phyloP scores from a whole-genome alignment of 1,140 invertebrate species.

The Leptopilina clavipes region DNA sequence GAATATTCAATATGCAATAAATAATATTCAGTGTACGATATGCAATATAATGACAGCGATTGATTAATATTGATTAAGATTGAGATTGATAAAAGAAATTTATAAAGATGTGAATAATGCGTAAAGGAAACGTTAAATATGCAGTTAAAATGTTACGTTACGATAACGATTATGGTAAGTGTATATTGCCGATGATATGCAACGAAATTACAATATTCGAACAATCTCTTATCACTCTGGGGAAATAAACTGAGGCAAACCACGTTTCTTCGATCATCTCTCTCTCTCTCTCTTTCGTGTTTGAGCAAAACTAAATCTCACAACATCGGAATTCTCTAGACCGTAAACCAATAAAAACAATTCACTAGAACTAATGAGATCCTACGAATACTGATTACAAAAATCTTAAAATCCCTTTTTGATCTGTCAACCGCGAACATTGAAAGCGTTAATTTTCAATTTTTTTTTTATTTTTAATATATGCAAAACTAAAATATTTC shows the following conservation, averaged over 20 bases:
- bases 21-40: no score
- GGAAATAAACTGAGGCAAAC: slow-evolving; percentile 23
- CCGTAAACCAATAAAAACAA: slow-evolving; percentile 23
- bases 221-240: slow-evolving; percentile 3
- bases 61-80: no score
- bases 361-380: not conserved
- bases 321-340: not conserved
- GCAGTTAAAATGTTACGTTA: not conserved
- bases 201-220: slow-evolving; percentile 25
- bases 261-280: slow-evolving; percentile 17
- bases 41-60: no score
- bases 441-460: not conserved
- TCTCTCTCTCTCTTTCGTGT: not conserved
- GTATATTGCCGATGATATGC: not conserved
- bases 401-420: not conserved
- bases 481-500: no score
- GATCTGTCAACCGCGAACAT: not conserved
- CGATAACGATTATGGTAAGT: slow-evolving; percentile 24
- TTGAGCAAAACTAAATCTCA: slow-evolving; percentile 13
- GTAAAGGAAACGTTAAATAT: not conserved
- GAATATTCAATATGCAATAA: no score
- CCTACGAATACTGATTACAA: not conserved
- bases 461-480: no score
- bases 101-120: not conserved
- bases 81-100: no score